Evolutionary conservation across 2,888 invertebrate genomes (phyloP).

Genomic region (Rhopalosiphum nymphaeae): DNA sequence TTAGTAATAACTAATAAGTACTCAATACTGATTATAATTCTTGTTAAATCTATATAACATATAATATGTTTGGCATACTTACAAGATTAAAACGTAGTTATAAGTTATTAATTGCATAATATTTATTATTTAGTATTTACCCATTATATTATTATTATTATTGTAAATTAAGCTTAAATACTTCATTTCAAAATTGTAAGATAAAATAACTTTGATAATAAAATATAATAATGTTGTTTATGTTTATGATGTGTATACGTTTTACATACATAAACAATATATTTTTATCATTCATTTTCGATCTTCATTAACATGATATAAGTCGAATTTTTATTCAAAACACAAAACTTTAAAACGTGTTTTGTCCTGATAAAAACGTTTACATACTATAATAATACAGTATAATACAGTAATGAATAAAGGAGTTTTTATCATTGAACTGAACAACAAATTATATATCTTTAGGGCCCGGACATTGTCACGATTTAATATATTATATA

Average conservation of each 20-base stretch:
- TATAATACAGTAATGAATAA: neutral
- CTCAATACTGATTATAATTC: neutral
- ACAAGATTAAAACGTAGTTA: neutral
- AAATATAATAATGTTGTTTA: neutral
- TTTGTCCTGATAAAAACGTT: conserved; percentile 5
- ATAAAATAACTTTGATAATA: neutral
- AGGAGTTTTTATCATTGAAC: conserved; percentile 37
- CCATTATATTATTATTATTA: neutral
- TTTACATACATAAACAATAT: neutral
- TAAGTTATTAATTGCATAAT: neutral
- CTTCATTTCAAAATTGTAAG: neutral
- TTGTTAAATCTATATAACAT: neutral
- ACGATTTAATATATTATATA: conserved; percentile 28
- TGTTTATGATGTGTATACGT: neutral
- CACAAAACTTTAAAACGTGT: conserved; percentile 14
- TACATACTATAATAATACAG: no score
- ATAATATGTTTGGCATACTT: neutral
- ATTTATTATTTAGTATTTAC: neutral
- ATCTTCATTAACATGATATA: neutral
- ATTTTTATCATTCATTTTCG: conserved; percentile 2
- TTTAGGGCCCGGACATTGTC: conserved; percentile 39
- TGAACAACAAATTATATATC: conserved; percentile 34
- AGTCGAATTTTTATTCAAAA: neutral
- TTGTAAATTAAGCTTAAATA: neutral
- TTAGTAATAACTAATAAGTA: neutral